These are phyloP conservation scores for Cyclophora albipunctata DNA, from an alignment of 2,888 invertebrate species.

Conservation along the genomic window DNA sequence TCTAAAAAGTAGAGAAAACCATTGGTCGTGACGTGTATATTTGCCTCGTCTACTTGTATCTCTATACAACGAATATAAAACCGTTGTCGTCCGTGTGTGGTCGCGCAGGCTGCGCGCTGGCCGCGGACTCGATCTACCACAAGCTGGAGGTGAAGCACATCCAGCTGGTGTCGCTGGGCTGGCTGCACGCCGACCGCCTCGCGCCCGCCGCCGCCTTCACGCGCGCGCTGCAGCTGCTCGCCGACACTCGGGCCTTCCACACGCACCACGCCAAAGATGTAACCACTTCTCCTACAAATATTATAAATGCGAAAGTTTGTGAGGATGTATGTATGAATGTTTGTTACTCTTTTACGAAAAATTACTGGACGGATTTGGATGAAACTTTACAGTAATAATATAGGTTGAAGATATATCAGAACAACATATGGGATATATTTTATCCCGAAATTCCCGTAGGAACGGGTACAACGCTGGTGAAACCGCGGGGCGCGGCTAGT, in stretches of 20 bases:
- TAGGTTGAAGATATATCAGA: too few species aligned
- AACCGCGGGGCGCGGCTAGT: too few species aligned
- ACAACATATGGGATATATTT: not conserved
- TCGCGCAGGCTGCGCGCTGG: slow-evolving; percentile 79
- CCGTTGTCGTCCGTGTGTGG: too few species aligned
- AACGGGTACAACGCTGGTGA: too few species aligned
- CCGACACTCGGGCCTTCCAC: slow-evolving; percentile 89
- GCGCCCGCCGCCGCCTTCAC: slow-evolving; percentile 82
- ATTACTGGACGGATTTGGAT: too few species aligned
- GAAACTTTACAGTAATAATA: too few species aligned
- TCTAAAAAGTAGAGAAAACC: not conserved
- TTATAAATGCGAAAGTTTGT: too few species aligned
- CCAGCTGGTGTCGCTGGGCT: slow-evolving; percentile 93
- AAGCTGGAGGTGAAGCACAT: slow-evolving; percentile 93
- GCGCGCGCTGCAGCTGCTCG: slow-evolving; percentile 81
- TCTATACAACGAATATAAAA: too few species aligned
- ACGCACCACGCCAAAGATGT: slow-evolving; percentile 92
- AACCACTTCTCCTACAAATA: slow-evolving; percentile 36
- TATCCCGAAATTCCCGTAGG: not conserved
- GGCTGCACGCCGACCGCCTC: slow-evolving; percentile 85
- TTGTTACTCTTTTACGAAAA: too few species aligned
- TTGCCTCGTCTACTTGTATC: too few species aligned
- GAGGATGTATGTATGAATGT: too few species aligned
- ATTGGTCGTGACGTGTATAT: not conserved
- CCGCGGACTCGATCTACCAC: slow-evolving; percentile 84